Conservation (phyloP, 2,797 vertebrate species). For the Anguilla anguilla region DNA sequence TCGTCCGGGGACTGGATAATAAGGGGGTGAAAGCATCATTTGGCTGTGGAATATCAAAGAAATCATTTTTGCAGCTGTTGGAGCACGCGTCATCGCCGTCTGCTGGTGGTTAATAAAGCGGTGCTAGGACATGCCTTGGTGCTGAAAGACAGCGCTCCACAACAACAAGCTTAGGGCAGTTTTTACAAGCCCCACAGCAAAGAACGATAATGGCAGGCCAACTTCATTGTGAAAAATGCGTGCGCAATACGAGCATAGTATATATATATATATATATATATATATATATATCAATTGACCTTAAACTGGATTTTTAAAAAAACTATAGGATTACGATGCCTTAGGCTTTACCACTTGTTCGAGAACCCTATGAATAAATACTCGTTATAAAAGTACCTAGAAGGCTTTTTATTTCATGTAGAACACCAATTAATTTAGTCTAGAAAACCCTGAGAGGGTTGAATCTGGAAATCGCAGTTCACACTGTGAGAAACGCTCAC, state of each 20-base stretch:
- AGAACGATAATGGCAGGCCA: neutral
- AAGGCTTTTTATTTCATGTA: neutral
- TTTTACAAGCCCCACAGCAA: neutral
- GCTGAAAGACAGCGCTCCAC: conserved; percentile 44
- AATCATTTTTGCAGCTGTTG: conserved; percentile 7
- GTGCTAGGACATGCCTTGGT: conserved; percentile 28
- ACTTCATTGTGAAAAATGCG: neutral
- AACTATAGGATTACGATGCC: too few species aligned
- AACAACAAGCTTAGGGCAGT: neutral
- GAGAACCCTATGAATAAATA: neutral
- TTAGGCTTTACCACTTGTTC: neutral
- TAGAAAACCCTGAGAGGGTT: conserved; percentile 68
- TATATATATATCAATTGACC: neutral
- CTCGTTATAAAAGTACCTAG: neutral
- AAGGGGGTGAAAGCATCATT: conserved; percentile 28
- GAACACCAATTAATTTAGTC: conserved; percentile 19
- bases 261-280: neutral
- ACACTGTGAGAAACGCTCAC: conserved; percentile 83
- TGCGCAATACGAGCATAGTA: neutral
- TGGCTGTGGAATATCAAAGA: conserved; percentile 23
- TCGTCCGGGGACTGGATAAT: conserved; percentile 16
- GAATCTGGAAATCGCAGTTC: conserved; percentile 74
- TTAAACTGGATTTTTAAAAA: too few species aligned
- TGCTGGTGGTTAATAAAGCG: conserved; percentile 72
- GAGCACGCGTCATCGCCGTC: conserved; percentile 80